phyloP scores from a whole-genome alignment of 2,888 invertebrate genomes.

The Hoplodrina ambigua region DNA sequence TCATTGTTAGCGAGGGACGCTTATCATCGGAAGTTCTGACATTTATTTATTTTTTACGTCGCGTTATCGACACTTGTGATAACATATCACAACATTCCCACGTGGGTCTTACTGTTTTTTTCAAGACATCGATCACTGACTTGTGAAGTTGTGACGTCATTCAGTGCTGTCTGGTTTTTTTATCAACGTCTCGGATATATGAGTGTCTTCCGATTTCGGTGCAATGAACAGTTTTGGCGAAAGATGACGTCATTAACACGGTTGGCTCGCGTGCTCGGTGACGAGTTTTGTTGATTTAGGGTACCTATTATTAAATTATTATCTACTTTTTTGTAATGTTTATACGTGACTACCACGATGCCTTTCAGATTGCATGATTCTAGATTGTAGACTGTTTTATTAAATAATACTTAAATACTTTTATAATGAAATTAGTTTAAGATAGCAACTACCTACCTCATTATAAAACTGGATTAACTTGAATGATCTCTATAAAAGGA shows the following conservation, averaged over 20 bases:
- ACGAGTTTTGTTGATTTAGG: conserved; percentile 1
- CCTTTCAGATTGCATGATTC: neutral
- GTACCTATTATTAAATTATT: neutral
- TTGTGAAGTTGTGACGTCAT: conserved; percentile 51
- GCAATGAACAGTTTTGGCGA: conserved; percentile 1
- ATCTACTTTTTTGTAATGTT: neutral
- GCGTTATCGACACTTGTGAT: conserved; percentile 39
- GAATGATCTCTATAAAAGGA: conserved; percentile 6
- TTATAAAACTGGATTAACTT: conserved; percentile 35
- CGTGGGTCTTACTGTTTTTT: conserved; percentile 33
- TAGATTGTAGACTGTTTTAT: neutral
- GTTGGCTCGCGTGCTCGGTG: neutral
- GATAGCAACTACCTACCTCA: conserved; percentile 4
- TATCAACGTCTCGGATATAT: conserved; percentile 10
- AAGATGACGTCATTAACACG: conserved; percentile 19
- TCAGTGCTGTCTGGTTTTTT: conserved; percentile 25
- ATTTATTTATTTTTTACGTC: conserved; percentile 38
- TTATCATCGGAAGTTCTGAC: conserved; percentile 23
- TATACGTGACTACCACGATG: neutral
- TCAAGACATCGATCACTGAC: conserved; percentile 36
- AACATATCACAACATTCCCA: conserved; percentile 51
- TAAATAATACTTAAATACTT: neutral
- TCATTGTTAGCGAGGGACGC: conserved; percentile 28
- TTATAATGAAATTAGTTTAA: neutral
- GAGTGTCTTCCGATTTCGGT: conserved; percentile 13